Evolutionary conservation across 2,113 vertebrate species (phyloP).

Genomic region (Hydrolagus affinis): DNA sequence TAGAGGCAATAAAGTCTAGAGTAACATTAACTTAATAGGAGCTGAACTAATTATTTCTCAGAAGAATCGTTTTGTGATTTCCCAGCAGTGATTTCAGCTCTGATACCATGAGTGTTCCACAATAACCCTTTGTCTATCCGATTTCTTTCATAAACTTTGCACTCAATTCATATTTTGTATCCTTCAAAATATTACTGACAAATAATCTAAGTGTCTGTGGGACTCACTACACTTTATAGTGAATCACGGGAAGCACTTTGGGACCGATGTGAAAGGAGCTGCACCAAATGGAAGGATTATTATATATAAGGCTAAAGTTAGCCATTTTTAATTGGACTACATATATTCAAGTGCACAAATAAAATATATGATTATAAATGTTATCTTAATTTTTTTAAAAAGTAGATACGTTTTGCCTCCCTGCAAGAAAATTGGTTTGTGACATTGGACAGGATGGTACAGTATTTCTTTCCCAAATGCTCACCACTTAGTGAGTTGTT

Average conservation of each 20-base stretch:
- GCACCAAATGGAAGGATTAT: neutral
- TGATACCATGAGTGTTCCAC: neutral
- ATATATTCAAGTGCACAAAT: too few species aligned
- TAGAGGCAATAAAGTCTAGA: slow-evolving; percentile 15
- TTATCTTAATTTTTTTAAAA: too few species aligned
- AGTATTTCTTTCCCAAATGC: too few species aligned
- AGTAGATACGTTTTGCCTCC: too few species aligned
- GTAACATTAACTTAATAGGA: slow-evolving; percentile 4
- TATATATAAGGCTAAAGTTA: too few species aligned
- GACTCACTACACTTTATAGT: neutral
- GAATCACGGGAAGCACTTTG: neutral
- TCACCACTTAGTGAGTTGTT: too few species aligned
- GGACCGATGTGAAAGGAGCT: neutral
- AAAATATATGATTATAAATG: too few species aligned
- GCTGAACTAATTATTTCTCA: slow-evolving; percentile 18
- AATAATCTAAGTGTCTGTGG: too few species aligned
- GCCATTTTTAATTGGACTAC: too few species aligned
- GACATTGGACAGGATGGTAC: too few species aligned
- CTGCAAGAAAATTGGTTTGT: too few species aligned
- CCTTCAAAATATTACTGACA: neutral
- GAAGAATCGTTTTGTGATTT: slow-evolving; percentile 23
- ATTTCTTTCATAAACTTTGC: neutral
- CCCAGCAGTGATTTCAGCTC: slow-evolving; percentile 6
- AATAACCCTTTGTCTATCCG: neutral
- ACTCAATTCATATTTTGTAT: neutral